phyloP scores from a whole-genome alignment of 2,113 vertebrate species.

The Varanus salvator region DNA sequence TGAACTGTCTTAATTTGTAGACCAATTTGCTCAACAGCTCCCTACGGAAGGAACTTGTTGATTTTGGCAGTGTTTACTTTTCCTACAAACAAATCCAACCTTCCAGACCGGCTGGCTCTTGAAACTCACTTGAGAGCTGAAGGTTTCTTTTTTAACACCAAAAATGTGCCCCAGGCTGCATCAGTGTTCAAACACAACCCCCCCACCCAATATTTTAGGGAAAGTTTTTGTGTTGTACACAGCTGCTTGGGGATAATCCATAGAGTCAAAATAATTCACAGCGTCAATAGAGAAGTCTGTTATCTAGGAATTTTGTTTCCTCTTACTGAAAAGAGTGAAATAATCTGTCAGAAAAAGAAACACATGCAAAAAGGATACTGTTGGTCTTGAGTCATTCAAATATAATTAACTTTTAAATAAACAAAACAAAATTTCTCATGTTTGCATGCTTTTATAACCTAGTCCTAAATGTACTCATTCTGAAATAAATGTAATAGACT shows the following conservation, averaged over 20 bases:
- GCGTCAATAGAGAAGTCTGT: conserved; percentile 78
- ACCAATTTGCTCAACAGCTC: conserved; percentile 88
- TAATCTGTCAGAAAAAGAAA: conserved; percentile 65
- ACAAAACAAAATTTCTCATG: background rate
- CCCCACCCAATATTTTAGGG: conserved; percentile 76
- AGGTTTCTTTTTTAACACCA: background rate
- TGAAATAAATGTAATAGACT: background rate
- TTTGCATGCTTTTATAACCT: background rate
- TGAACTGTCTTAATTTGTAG: conserved; percentile 81
- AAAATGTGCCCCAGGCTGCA: conserved; percentile 79
- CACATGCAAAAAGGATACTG: conserved; percentile 39
- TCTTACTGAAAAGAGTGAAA: conserved; percentile 70
- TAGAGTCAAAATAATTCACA: conserved; percentile 86
- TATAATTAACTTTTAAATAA: conserved; percentile 6
- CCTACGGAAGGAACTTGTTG: conserved; percentile 90
- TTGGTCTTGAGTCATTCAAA: conserved; percentile 53
- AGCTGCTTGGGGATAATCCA: conserved; percentile 88
- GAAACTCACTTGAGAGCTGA: conserved; percentile 83
- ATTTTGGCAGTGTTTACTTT: conserved; percentile 90
- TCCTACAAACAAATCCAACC: conserved; percentile 88
- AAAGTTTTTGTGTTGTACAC: conserved; percentile 80
- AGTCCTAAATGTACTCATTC: background rate
- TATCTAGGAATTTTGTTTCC: conserved; percentile 65
- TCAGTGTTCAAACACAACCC: conserved; percentile 75
- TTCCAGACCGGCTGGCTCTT: conserved; percentile 89